A percentile compares a stretch with the other conserved stretches of the same genome.
Conservation (phyloP, 2,888 invertebrate genomes). For the Orchesellides sinensis region DNA sequence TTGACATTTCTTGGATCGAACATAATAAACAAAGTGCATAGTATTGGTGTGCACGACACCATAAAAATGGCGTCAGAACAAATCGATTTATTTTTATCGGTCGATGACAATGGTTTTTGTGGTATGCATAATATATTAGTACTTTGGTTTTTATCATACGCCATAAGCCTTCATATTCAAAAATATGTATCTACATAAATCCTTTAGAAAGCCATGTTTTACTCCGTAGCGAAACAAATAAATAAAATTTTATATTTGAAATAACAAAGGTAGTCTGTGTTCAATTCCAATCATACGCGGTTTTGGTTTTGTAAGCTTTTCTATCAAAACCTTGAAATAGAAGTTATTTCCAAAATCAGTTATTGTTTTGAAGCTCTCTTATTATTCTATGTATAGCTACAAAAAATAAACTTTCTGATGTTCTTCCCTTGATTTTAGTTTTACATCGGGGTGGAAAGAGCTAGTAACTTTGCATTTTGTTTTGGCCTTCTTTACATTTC, state of each 20-base stretch:
- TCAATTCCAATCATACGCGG: too few relatives aligned
- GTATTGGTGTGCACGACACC: slow-evolving; percentile 6
- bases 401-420: too few relatives aligned
- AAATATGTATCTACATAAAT: background rate
- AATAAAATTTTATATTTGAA: background rate
- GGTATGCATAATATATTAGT: background rate
- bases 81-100: slow-evolving; percentile 40
- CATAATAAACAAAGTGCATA: background rate
- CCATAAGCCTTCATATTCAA: background rate
- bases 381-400: too few relatives aligned
- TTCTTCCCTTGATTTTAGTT: too few relatives aligned
- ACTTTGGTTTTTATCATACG: background rate
- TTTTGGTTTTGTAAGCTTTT: too few relatives aligned
- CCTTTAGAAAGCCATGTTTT: background rate
- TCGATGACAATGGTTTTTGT: background rate
- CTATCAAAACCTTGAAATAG: too few relatives aligned
- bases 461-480: too few relatives aligned
- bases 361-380: too few relatives aligned
- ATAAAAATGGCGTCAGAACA: slow-evolving; percentile 34
- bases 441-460: background rate
- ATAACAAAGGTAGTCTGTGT: too few relatives aligned
- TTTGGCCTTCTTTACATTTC: background rate
- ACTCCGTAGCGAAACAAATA: background rate
- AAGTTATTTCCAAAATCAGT: too few relatives aligned
- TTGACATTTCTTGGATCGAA: background rate